phyloP scores from a whole-genome alignment of 2,113 vertebrate genomes.

The Siniperca chuatsi region DNA sequence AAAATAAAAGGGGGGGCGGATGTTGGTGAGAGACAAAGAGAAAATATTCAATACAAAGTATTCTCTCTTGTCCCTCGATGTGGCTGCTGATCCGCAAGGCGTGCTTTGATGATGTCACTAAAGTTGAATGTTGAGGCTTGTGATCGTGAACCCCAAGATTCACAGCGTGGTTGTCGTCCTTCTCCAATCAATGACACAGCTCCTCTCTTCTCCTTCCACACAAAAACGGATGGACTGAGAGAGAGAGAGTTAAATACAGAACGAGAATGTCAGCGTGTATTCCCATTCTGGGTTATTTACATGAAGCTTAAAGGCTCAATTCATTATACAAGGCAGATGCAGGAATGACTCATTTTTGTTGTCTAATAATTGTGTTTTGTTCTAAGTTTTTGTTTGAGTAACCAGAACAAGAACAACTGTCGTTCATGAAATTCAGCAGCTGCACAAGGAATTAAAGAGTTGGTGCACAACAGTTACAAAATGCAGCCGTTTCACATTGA shows the following conservation, averaged over 20 bases:
- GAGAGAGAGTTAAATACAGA: not conserved
- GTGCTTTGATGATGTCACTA: constrained; percentile 73
- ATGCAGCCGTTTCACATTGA: not conserved
- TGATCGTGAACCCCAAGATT: constrained; percentile 62
- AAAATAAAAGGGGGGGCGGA: constrained; percentile 27
- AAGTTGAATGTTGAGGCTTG: constrained; percentile 57
- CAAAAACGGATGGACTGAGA: constrained; percentile 72
- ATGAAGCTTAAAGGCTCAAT: not conserved
- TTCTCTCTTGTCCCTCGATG: constrained; percentile 61
- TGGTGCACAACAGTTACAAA: not conserved
- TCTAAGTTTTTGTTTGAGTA: not conserved
- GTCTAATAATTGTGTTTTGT: not conserved
- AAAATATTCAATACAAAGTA: constrained; percentile 56
- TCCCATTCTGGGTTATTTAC: not conserved
- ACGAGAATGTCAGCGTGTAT: not conserved
- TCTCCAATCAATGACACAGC: constrained; percentile 72
- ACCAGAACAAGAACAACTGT: not conserved
- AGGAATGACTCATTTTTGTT: not conserved
- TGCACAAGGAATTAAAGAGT: not conserved
- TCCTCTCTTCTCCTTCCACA: constrained; percentile 75
- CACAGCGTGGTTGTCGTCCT: constrained; percentile 72
- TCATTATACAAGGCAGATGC: not conserved
- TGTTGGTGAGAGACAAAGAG: constrained; percentile 55
- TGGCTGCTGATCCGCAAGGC: constrained; percentile 63
- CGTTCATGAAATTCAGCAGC: not conserved